These are phyloP conservation scores for Chroicocephalus ridibundus DNA, from an alignment of 2,113 vertebrate species.

Conservation along the genomic window DNA sequence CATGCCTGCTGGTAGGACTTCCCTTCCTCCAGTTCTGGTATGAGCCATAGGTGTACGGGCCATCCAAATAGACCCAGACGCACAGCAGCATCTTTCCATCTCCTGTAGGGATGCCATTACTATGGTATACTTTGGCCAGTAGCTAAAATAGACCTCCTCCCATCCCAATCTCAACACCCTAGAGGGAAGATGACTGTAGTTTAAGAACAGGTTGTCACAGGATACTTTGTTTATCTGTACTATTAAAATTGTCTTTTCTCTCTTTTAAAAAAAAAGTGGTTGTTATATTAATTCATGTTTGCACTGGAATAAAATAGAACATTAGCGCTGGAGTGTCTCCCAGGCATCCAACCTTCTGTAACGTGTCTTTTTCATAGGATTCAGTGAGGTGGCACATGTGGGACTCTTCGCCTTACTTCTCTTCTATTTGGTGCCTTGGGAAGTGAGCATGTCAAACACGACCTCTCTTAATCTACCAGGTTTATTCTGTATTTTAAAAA, in stretches of 20 bases:
- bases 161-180: not conserved
- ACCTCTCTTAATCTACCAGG: not conserved
- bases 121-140: not conserved
- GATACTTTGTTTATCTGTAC: not conserved
- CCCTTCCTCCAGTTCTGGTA: not conserved
- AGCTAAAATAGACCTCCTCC: not conserved
- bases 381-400: not conserved
- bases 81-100: not conserved
- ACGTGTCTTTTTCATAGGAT: not conserved
- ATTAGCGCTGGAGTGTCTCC: not conserved
- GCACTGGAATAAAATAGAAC: not conserved
- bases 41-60: not conserved
- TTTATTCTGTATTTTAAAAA: not conserved
- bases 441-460: not conserved
- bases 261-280: not conserved
- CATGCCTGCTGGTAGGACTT: not conserved
- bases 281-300: not conserved
- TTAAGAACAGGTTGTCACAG: not conserved
- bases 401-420: not conserved
- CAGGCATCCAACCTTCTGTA: not conserved
- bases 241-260: not conserved
- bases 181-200: not conserved
- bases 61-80: not conserved
- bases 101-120: not conserved
- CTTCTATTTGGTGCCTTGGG: not conserved